These are phyloP conservation scores for Globia sparganii DNA, from an alignment of 2,888 invertebrate genomes.

Conservation along the genomic window DNA sequence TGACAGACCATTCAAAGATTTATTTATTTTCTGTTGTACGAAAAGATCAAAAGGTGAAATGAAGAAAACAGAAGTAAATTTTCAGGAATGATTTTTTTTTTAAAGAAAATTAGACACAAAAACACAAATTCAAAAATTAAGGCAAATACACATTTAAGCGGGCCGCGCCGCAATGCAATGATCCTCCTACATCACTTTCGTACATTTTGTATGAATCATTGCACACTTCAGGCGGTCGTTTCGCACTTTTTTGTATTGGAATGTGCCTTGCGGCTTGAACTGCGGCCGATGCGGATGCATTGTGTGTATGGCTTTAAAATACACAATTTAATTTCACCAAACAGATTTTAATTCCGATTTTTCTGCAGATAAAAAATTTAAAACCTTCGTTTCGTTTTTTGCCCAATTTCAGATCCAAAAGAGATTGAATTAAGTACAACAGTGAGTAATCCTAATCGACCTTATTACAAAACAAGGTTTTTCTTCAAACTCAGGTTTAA, in stretches of 20 bases:
- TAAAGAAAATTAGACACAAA: neutral
- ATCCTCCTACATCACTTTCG: neutral
- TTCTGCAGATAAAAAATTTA: neutral
- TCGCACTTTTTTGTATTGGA: neutral
- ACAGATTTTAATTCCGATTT: neutral
- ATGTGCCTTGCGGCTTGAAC: neutral
- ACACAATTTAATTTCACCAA: neutral
- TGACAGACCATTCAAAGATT: neutral
- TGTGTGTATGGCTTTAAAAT: neutral
- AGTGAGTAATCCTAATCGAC: neutral
- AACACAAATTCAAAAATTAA: no score
- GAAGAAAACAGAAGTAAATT: neutral
- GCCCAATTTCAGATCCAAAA: conserved; percentile 1
- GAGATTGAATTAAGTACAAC: neutral
- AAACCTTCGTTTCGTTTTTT: neutral
- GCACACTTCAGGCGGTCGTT: no score
- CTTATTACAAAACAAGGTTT: neutral
- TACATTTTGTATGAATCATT: neutral
- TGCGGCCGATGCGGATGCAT: neutral
- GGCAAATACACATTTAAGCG: neutral
- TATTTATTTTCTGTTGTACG: neutral
- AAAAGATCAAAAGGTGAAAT: no score
- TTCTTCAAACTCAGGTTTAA: no score
- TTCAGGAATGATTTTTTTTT: neutral
- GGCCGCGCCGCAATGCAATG: no score